Evolutionary conservation across 35 echinoderm and acorn worm genomes (phyloP), one percentile per base, ranked within the genome.

Genomic region (Anneissia japonica): DNA sequence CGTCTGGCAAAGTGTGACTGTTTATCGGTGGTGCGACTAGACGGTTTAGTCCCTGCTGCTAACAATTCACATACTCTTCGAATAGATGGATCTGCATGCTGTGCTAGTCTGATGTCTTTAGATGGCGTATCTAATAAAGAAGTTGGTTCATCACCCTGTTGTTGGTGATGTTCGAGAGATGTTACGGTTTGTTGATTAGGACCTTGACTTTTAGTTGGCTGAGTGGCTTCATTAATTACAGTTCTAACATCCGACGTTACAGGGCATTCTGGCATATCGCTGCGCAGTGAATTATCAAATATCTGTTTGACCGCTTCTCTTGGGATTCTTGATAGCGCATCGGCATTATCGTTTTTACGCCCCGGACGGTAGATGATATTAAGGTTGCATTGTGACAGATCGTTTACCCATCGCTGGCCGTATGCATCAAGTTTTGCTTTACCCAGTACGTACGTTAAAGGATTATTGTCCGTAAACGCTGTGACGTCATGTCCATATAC

Each of bases 301-400:
- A 17, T 82, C 36, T 10, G n/a, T n/a, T n/a, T n/a, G n/a, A n/a
- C n/a, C n/a, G n/a, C n/a, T n/a, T n/a, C n/a, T 75, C 28, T 30
- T 38, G 36, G 16, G 33, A 56, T 16, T 29, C 90, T 77, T 35
- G 85, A 88, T n/a, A 92, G 79, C 9, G 85, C 36, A 45, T 92
- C 90, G 4, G 90, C 90, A 33, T 92, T 92, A 16, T 46, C 79
- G 56, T 89, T 92, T 21, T 1, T n/a, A 39, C 37, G 81, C 7
- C 79, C 90, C 12, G 90, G 86, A 83, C 90, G 30, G 51, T 92
- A 92, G 7, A 80, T 55, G 33, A 88, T 82, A 29, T 92, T 31
- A 28, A 92, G 83, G 37, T 75, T 84, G 36, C 43, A 92, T 9
- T 21, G 33, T 19, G 90, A 46, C 13, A 89, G 75, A 12, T 76